phyloP scores from a whole-genome alignment of 2,797 vertebrate genomes.

The Sebastes cheni region DNA sequence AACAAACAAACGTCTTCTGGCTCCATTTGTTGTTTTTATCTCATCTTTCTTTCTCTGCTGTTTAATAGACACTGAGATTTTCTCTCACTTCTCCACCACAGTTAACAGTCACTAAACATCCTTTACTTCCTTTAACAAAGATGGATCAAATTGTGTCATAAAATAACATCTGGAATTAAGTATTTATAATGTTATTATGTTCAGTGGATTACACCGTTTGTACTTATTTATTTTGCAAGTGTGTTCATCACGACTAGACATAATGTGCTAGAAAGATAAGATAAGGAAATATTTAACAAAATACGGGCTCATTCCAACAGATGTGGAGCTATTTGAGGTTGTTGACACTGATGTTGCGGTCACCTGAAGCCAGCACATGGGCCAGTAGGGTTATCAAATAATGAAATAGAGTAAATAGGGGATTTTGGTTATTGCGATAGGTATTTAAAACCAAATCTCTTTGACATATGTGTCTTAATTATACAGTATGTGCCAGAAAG shows the following conservation, averaged over 20 bases:
- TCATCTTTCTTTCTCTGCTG: too few relatives aligned
- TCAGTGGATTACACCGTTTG: neutral
- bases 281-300: neutral
- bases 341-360: neutral
- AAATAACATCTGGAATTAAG: too few relatives aligned
- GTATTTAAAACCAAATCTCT: neutral
- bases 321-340: neutral
- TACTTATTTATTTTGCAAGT: neutral
- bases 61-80: too few relatives aligned
- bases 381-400: neutral
- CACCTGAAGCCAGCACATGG: neutral
- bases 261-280: neutral
- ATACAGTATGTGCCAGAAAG: neutral
- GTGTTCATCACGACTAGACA: neutral
- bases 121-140: too few relatives aligned
- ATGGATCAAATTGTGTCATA: too few relatives aligned
- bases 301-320: neutral
- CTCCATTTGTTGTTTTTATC: too few relatives aligned
- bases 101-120: too few relatives aligned
- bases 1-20: too few relatives aligned
- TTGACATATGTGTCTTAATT: neutral
- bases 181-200: too few relatives aligned
- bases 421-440: neutral
- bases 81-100: too few relatives aligned
- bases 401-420: neutral